A percentile compares a stretch with the other conserved stretches of the same genome.
These are phyloP conservation scores for Leptopilina syphax DNA, from an alignment of 2,888 invertebrate species.

Conservation along the genomic window DNA sequence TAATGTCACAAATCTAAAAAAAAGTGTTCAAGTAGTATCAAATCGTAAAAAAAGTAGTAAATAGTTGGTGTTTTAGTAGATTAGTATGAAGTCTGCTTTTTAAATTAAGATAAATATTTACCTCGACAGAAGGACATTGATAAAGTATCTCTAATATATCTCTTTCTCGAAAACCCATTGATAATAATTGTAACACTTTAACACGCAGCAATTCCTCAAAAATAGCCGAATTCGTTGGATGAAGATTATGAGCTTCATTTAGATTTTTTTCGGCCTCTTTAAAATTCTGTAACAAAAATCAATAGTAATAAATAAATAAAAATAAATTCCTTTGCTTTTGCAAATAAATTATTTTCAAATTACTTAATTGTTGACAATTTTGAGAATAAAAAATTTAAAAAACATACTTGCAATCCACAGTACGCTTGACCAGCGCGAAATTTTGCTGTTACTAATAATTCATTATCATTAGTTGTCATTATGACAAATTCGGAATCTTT, in stretches of 20 bases:
- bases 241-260: conserved; percentile 54
- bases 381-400: too few species aligned
- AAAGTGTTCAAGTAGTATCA: too few species aligned
- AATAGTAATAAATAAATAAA: not conserved
- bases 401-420: conserved; percentile 43
- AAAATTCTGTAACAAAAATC: conserved; percentile 51
- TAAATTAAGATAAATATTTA: conserved; percentile 43
- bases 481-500: conserved; percentile 52
- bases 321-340: too few species aligned
- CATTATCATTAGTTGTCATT: conserved; percentile 36
- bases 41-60: too few species aligned
- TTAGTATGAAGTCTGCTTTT: not conserved
- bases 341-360: too few species aligned
- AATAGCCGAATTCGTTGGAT: conserved; percentile 52
- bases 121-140: conserved; percentile 46
- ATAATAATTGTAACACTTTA: conserved; percentile 54
- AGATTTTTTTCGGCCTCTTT: conserved; percentile 56
- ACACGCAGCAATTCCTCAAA: conserved; percentile 57
- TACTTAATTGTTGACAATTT: too few species aligned
- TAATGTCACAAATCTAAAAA: too few species aligned
- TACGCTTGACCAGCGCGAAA: conserved; percentile 51
- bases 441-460: conserved; percentile 49
- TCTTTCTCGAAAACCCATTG: conserved; percentile 58
- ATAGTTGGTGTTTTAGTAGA: too few species aligned
- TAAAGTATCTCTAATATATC: conserved; percentile 53